Percentiles rank a stretch among this genome's conserved stretches.
phyloP scores from a whole-genome alignment of 2,888 invertebrate genomes.

The Synanthedon myopaeformis region DNA sequence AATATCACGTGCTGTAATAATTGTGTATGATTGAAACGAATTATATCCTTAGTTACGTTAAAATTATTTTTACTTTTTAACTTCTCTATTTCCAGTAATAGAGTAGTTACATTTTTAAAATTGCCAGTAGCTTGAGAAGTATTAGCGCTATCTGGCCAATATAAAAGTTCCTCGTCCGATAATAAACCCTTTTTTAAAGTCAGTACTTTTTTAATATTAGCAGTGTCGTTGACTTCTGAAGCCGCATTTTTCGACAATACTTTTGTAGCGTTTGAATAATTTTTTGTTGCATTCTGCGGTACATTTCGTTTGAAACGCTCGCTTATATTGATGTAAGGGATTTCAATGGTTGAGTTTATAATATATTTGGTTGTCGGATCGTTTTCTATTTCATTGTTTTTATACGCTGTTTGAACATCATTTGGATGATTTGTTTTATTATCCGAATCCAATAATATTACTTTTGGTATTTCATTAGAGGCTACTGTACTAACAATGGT shows the following conservation, averaged over 20 bases:
- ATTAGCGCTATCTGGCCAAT: constrained; percentile 38
- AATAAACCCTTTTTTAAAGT: constrained; percentile 20
- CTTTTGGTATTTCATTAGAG: too few relatives aligned
- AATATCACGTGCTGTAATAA: constrained; percentile 51
- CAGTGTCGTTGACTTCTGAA: background rate
- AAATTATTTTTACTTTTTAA: constrained; percentile 32
- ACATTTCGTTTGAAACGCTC: constrained; percentile 31
- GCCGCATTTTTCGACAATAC: background rate
- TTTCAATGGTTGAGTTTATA: constrained; percentile 21
- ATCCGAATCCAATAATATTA: constrained; percentile 14
- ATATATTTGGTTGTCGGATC: too few relatives aligned
- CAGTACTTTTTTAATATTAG: constrained; percentile 12
- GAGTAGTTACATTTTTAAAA: constrained; percentile 38
- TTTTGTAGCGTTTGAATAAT: background rate
- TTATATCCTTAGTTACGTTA: constrained; percentile 37
- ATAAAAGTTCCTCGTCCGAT: constrained; percentile 36
- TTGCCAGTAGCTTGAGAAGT: constrained; percentile 10
- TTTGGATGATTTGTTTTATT: constrained; percentile 19
- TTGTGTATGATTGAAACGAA: constrained; percentile 35
- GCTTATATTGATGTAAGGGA: constrained; percentile 5
- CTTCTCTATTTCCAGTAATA: constrained; percentile 43
- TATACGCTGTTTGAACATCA: constrained; percentile 22
- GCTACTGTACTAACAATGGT: too few relatives aligned
- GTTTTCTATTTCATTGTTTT: constrained; percentile 43
- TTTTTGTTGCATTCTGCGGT: background rate